A percentile compares a stretch with the other conserved stretches of the same genome.
These are phyloP conservation scores for Myiothlypis coronata DNA, from an alignment of 2,797 vertebrate species.

Conservation along the genomic window DNA sequence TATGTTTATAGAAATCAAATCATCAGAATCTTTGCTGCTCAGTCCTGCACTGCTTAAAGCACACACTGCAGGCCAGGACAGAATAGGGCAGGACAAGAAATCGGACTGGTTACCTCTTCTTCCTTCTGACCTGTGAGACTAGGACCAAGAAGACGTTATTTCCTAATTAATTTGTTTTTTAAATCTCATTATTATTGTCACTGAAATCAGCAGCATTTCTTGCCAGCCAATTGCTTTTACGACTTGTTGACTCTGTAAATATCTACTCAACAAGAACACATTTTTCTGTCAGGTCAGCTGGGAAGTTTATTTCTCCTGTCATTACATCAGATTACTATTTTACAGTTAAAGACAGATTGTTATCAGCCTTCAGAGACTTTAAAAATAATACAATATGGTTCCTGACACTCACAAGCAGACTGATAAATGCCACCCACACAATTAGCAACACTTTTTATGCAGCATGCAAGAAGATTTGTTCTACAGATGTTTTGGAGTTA, in stretches of 20 bases:
- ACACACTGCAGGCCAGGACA: not conserved
- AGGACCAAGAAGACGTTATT: not conserved
- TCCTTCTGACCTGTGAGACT: not conserved
- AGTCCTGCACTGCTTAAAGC: not conserved
- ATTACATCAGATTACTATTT: constrained; percentile 37
- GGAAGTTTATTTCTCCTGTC: constrained; percentile 30
- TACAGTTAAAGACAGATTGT: constrained; percentile 34
- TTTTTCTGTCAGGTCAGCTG: constrained; percentile 18
- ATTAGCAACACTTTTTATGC: not conserved
- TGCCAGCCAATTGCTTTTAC: not conserved
- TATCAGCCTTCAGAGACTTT: constrained; percentile 24
- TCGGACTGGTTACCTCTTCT: not conserved
- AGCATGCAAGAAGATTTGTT: not conserved
- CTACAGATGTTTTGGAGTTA: constrained; percentile 33
- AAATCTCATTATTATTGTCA: not conserved
- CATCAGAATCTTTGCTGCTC: not conserved
- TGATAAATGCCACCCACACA: constrained; percentile 34
- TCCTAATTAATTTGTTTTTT: not conserved
- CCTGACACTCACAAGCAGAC: constrained; percentile 13
- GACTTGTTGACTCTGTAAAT: not conserved
- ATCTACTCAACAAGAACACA: not conserved
- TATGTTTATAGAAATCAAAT: not conserved
- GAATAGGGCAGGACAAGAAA: not conserved
- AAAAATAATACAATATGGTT: constrained; percentile 48
- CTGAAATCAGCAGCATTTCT: not conserved